These are phyloP conservation scores for Myoxocephalus aenaeus DNA, from an alignment of 2,797 vertebrate species.

Conservation along the genomic window DNA sequence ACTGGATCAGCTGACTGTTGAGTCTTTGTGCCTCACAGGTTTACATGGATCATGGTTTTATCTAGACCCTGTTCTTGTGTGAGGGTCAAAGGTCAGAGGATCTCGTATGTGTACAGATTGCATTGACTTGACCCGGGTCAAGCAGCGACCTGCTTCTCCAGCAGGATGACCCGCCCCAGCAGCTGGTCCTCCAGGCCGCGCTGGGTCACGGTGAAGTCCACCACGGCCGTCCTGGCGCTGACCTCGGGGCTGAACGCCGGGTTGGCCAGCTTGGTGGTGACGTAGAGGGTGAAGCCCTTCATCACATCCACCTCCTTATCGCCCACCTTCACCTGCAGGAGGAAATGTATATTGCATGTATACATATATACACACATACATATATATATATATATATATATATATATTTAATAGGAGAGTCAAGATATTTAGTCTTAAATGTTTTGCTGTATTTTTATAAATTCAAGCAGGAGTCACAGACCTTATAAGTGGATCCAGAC, in stretches of 20 bases:
- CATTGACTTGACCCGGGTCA: no score
- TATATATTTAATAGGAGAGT: not conserved
- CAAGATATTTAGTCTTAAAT: no score
- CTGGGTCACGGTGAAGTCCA: slow-evolving; percentile 90
- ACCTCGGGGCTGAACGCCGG: slow-evolving; percentile 90
- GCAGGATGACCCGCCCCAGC: slow-evolving; percentile 88
- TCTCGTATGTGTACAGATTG: no score
- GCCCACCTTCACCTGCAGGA: slow-evolving; percentile 86
- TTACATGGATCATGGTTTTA: no score
- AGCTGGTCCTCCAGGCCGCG: slow-evolving; percentile 89
- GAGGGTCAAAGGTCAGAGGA: no score
- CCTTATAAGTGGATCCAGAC: slow-evolving; percentile 87
- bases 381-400: no score
- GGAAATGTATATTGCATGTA: no score
- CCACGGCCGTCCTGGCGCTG: slow-evolving; percentile 86
- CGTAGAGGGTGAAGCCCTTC: slow-evolving; percentile 86
- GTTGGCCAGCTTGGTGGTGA: slow-evolving; percentile 90
- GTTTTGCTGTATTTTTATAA: not conserved
- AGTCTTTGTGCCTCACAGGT: no score
- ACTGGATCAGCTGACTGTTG: no score
- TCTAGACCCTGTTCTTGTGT: no score
- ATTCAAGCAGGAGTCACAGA: slow-evolving; percentile 54
- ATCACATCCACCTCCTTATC: slow-evolving; percentile 90
- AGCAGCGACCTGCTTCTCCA: slow-evolving; percentile 85
- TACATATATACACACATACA: no score